Evolutionary conservation across 2,888 invertebrate species (phyloP).

Genomic region (Callosobruchus maculatus): DNA sequence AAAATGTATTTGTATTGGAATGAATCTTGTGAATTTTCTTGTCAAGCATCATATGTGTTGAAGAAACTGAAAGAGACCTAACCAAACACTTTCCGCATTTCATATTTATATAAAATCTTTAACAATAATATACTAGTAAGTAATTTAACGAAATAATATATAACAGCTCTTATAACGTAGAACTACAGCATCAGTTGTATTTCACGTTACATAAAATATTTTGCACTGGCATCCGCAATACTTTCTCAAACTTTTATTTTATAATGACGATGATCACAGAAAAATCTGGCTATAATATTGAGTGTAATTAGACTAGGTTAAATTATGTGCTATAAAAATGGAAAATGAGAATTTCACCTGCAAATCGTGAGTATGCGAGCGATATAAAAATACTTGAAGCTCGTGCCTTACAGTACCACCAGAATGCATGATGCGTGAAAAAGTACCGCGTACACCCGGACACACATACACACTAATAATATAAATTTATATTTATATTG

Average conservation of each 20-base stretch:
- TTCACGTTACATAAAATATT: conserved; percentile 27
- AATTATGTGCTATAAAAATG: background rate
- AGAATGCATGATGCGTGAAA: background rate
- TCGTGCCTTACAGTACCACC: background rate
- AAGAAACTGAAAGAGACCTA: background rate
- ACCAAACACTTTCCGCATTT: conserved; percentile 41
- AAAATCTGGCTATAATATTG: background rate
- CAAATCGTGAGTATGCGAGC: background rate
- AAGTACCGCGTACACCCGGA: background rate
- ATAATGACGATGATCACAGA: background rate
- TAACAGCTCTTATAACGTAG: conserved; percentile 36
- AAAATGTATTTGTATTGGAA: too few species aligned
- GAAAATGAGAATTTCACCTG: background rate
- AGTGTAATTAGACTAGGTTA: background rate
- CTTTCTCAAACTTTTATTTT: conserved; percentile 28
- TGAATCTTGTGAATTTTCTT: background rate
- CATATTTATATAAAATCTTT: conserved; percentile 48
- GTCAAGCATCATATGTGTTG: background rate
- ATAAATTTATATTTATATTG: background rate
- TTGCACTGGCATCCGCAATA: conserved; percentile 43
- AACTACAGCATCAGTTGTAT: conserved; percentile 26
- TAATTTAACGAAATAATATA: conserved; percentile 30
- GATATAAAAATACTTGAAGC: background rate
- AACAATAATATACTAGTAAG: conserved; percentile 44
- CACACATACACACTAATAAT: background rate